Conservation (phyloP, 2,113 vertebrate genomes). For the Eurypyga helias region DNA sequence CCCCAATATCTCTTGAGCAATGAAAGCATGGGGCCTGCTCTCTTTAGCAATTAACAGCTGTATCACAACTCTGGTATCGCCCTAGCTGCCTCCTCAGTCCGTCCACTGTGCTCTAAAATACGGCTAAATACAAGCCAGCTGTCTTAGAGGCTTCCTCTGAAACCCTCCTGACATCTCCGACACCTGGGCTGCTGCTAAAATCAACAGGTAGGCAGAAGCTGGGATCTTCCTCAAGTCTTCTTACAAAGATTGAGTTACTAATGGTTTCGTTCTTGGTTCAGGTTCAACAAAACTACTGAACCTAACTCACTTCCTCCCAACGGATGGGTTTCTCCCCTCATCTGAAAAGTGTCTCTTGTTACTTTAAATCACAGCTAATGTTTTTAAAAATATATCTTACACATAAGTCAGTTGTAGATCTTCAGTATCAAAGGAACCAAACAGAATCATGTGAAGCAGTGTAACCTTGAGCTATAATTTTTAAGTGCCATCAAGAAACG, state of each 20-base stretch:
- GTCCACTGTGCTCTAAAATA: conserved; percentile 49
- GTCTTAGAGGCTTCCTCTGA: conserved; percentile 18
- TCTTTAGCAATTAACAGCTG: conserved; percentile 56
- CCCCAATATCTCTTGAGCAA: conserved; percentile 28
- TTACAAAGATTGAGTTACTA: conserved; percentile 59
- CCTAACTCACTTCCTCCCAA: conserved; percentile 68
- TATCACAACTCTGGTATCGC: not conserved
- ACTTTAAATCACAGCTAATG: conserved; percentile 73
- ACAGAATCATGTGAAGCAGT: conserved; percentile 53
- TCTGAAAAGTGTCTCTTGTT: conserved; percentile 68
- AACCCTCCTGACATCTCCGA: not conserved
- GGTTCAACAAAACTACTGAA: conserved; percentile 73
- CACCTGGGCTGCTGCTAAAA: conserved; percentile 21
- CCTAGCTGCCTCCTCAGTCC: conserved; percentile 42
- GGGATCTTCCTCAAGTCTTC: conserved; percentile 41
- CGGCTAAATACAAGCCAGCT: conserved; percentile 22
- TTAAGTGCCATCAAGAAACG: conserved; percentile 72
- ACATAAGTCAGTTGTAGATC: conserved; percentile 72
- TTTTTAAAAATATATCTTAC: conserved; percentile 73
- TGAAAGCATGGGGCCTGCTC: conserved; percentile 43
- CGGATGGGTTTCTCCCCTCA: conserved; percentile 52
- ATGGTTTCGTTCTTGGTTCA: conserved; percentile 66
- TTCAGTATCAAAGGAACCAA: conserved; percentile 75
- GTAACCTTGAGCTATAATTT: conserved; percentile 74
- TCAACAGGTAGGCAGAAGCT: conserved; percentile 34